A percentile compares a stretch with the other conserved stretches of the same genome.
These are phyloP conservation scores for Atta colombica DNA, from an alignment of 1,140 invertebrate species.

Conservation along the genomic window DNA sequence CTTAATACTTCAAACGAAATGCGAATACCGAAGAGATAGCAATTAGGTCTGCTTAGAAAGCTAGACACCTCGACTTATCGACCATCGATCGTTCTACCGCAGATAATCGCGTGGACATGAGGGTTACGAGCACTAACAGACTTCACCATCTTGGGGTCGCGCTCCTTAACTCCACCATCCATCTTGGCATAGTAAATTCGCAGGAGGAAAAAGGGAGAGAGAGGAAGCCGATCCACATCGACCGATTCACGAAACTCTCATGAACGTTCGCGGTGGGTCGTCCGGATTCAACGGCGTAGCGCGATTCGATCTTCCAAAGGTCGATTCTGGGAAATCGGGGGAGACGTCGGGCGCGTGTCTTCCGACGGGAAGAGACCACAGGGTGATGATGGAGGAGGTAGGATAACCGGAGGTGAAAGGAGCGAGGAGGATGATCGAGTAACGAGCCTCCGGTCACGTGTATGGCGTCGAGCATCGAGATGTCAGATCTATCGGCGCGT, in stretches of 20 bases:
- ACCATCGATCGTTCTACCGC: slow-evolving; percentile 30
- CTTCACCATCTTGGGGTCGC: slow-evolving; percentile 30
- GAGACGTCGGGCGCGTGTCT: slow-evolving; percentile 80
- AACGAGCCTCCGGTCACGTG: slow-evolving; percentile 82
- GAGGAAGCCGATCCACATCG: slow-evolving; percentile 54
- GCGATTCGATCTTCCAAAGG: slow-evolving; percentile 76
- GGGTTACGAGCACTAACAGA: slow-evolving; percentile 44
- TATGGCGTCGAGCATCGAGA: slow-evolving; percentile 75
- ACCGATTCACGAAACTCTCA: slow-evolving; percentile 66
- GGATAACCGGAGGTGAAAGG: slow-evolving; percentile 11
- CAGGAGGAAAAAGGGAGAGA: slow-evolving; percentile 27
- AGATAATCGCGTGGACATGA: slow-evolving; percentile 35
- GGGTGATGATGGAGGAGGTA: slow-evolving; percentile 47
- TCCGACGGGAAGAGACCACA: slow-evolving; percentile 70
- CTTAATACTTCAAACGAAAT: background rate
- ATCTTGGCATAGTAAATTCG: slow-evolving; percentile 59
- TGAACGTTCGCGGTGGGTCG: slow-evolving; percentile 72
- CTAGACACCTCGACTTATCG: background rate
- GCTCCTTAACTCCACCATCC: slow-evolving; percentile 64
- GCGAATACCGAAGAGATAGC: background rate
- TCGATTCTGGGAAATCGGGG: slow-evolving; percentile 78
- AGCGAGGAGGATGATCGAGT: slow-evolving; percentile 66
- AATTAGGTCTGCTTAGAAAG: background rate
- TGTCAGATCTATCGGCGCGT: slow-evolving; percentile 79
- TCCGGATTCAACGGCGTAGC: slow-evolving; percentile 55